Evolutionary conservation across 1,140 invertebrate genomes (phyloP).

Genomic region (Cherax destructor): DNA sequence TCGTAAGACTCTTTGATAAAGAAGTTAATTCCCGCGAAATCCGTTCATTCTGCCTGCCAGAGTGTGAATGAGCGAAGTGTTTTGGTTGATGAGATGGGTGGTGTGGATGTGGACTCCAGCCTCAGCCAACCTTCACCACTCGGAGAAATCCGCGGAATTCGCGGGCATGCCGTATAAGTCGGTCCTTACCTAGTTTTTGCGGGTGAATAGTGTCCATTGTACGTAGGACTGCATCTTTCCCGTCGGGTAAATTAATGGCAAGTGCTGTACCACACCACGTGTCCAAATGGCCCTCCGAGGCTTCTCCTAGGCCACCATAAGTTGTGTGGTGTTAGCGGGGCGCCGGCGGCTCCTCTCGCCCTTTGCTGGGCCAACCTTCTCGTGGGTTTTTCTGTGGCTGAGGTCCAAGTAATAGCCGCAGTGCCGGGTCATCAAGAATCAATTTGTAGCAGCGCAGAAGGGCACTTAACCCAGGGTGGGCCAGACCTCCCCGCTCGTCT

Average conservation of each 20-base stretch:
- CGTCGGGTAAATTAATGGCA: neutral
- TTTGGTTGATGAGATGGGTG: neutral
- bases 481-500: constrained; percentile 13
- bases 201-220: constrained; percentile 19
- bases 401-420: constrained; percentile 46
- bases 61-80: neutral
- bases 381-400: constrained; percentile 47
- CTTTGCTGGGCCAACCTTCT: constrained; percentile 10
- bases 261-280: constrained; percentile 1
- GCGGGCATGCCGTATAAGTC: constrained; percentile 48
- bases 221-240: constrained; percentile 18
- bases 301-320: neutral
- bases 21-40: neutral
- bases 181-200: constrained; percentile 43
- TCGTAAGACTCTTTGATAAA: neutral
- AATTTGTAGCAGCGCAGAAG: constrained; percentile 56
- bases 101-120: neutral
- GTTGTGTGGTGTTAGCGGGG: neutral
- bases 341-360: constrained; percentile 12
- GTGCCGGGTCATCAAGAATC: constrained; percentile 52
- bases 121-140: neutral
- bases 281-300: neutral
- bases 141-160: constrained; percentile 57
- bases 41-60: neutral
- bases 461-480: constrained; percentile 47